Conservation (phyloP, 2,797 vertebrate species). For the Cuniculus paca region DNA sequence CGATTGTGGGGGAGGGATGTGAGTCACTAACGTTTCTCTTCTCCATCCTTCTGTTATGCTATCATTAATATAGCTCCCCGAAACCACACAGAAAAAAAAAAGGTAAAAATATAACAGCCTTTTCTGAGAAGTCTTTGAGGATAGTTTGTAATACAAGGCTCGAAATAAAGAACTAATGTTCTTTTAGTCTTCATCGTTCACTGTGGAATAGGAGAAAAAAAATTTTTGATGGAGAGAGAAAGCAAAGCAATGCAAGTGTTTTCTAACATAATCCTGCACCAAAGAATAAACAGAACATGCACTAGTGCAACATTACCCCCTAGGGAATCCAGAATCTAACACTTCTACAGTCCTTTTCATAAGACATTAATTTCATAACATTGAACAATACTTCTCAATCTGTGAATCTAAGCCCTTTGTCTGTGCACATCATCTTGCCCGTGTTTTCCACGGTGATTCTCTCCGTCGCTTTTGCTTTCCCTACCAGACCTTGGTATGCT, state of each 20-base stretch:
- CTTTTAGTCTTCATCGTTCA: not conserved
- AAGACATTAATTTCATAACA: not conserved
- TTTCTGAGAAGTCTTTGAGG: conserved; percentile 40
- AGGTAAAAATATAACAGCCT: not conserved
- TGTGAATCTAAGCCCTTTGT: not conserved
- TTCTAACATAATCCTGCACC: not conserved
- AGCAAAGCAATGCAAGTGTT: not conserved
- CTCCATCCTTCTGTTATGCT: conserved; percentile 5
- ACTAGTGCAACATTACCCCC: conserved; percentile 44
- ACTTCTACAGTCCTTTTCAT: conserved; percentile 61
- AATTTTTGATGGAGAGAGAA: not conserved
- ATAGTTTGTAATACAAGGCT: conserved; percentile 9
- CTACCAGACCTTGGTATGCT: conserved; percentile 9
- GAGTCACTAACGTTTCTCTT: conserved; percentile 24
- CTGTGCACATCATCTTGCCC: conserved; percentile 32
- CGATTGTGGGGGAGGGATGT: not conserved
- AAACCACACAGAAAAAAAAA: conserved; percentile 36
- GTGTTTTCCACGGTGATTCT: conserved; percentile 3
- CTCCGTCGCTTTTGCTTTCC: conserved; percentile 17
- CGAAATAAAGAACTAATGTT: conserved; percentile 39
- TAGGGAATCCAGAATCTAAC: conserved; percentile 35
- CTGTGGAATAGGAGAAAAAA: not conserved
- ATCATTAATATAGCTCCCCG: not conserved
- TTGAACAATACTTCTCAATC: conserved; percentile 52
- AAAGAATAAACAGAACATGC: conserved; percentile 33